These are phyloP conservation scores for Phlogophora meticulosa DNA, from an alignment of 2,888 invertebrate species.

Conservation along the genomic window DNA sequence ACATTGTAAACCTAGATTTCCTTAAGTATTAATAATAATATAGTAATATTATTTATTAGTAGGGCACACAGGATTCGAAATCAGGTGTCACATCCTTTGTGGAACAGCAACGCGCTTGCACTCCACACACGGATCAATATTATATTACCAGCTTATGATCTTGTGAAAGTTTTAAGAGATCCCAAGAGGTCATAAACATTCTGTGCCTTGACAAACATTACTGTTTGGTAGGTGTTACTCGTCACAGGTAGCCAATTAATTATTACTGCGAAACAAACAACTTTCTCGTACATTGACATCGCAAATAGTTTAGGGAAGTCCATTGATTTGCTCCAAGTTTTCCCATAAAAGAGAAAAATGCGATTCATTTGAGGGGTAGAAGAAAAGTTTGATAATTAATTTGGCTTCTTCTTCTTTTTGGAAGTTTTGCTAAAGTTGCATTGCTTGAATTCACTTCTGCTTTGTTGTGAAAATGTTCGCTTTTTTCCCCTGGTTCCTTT, in stretches of 20 bases:
- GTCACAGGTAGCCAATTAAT: conserved; percentile 4
- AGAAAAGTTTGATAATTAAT: conserved; percentile 50
- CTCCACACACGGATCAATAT: background rate
- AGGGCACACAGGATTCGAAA: no score
- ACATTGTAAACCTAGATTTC: no score
- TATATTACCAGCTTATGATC: background rate
- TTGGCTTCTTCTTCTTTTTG: conserved; percentile 19
- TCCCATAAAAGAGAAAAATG: conserved; percentile 56
- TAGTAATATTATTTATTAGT: no score
- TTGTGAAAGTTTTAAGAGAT: conserved; percentile 8
- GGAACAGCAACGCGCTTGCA: no score
- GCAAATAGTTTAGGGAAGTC: conserved; percentile 37
- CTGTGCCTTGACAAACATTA: background rate
- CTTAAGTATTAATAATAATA: no score
- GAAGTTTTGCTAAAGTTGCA: conserved; percentile 1
- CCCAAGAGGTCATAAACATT: background rate
- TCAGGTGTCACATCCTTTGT: no score
- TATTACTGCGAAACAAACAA: conserved; percentile 8
- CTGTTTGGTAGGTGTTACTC: background rate
- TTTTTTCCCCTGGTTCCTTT: no score
- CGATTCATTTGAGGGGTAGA: conserved; percentile 47
- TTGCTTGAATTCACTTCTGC: background rate
- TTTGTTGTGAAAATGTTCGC: no score
- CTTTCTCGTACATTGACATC: conserved; percentile 20
- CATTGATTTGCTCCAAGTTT: conserved; percentile 45